Percentiles rank a stretch among this genome's conserved stretches.
Conservation (phyloP, 2,797 vertebrate genomes). For the Agapornis canus region DNA sequence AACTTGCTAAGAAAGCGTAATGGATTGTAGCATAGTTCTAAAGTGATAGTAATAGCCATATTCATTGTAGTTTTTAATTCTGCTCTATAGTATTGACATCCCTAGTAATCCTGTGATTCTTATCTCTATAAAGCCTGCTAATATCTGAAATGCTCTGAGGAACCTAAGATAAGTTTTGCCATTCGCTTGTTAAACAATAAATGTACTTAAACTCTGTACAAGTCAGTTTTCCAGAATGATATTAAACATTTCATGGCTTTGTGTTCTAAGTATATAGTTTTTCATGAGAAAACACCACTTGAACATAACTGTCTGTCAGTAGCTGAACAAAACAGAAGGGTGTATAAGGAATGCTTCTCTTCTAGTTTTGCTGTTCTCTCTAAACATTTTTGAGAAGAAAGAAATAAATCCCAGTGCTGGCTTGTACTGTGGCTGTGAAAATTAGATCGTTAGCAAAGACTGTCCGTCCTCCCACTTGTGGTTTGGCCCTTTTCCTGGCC, state of each 20-base stretch:
- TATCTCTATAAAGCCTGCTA: slow-evolving; percentile 58
- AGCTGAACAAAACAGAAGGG: not conserved
- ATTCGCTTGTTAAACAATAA: slow-evolving; percentile 56
- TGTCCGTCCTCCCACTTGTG: not conserved
- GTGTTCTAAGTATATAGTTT: slow-evolving; percentile 29
- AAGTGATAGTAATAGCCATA: slow-evolving; percentile 52
- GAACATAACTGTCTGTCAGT: not conserved
- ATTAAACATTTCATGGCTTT: slow-evolving; percentile 46
- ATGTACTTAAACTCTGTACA: slow-evolving; percentile 50
- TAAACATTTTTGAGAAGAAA: slow-evolving; percentile 44
- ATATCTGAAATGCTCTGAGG: slow-evolving; percentile 56
- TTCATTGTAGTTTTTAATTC: slow-evolving; percentile 48
- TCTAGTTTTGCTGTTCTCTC: slow-evolving; percentile 41
- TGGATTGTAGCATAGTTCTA: slow-evolving; percentile 42
- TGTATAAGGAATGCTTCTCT: not conserved
- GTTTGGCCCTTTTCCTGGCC: not conserved
- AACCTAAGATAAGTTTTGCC: slow-evolving; percentile 59
- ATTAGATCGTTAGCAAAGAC: slow-evolving; percentile 33
- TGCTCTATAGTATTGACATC: slow-evolving; percentile 41
- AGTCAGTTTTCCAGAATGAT: slow-evolving; percentile 35
- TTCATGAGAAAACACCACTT: slow-evolving; percentile 19
- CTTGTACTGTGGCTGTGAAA: slow-evolving; percentile 21
- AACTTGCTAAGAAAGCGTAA: not conserved
- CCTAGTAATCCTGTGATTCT: slow-evolving; percentile 48
- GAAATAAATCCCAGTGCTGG: slow-evolving; percentile 41